phyloP scores from a whole-genome alignment of 2,797 vertebrate species.

The Pangasius krempfi region DNA sequence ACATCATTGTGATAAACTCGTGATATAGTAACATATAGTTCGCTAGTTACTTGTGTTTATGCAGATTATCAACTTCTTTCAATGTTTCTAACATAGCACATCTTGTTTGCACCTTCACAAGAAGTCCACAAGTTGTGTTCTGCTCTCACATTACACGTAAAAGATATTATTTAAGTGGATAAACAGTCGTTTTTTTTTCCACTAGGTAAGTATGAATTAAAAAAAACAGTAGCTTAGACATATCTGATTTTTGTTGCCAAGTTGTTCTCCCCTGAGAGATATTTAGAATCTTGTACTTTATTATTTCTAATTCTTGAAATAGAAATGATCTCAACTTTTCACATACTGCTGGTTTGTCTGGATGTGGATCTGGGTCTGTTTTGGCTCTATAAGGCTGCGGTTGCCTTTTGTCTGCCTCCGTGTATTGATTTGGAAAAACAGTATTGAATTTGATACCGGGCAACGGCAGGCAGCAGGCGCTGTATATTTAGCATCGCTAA shows the following conservation, averaged over 20 bases:
- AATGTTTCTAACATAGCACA: not conserved
- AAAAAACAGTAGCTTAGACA: not conserved
- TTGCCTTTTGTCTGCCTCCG: not conserved
- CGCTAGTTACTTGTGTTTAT: not conserved
- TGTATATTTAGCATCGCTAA: not conserved
- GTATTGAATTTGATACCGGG: not conserved
- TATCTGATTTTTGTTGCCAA: not conserved
- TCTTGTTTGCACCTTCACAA: not conserved
- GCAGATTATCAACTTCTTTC: not conserved
- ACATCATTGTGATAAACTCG: not conserved
- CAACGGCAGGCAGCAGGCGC: not conserved
- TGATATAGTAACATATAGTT: not conserved
- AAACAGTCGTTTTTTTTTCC: not conserved
- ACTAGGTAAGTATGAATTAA: not conserved
- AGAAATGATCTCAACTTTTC: too few species aligned
- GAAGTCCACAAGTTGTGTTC: not conserved
- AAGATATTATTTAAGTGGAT: not conserved
- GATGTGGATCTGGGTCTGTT: not conserved
- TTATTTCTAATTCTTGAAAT: not conserved
- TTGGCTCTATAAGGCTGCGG: not conserved
- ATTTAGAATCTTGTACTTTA: not conserved
- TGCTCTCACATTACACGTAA: not conserved
- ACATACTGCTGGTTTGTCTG: not conserved
- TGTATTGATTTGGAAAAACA: constrained; percentile 27
- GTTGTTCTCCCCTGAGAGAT: not conserved